These are phyloP conservation scores for Antedon mediterranea DNA, from an alignment of 53 echinoderm and acorn worm species.

Conservation along the genomic window DNA sequence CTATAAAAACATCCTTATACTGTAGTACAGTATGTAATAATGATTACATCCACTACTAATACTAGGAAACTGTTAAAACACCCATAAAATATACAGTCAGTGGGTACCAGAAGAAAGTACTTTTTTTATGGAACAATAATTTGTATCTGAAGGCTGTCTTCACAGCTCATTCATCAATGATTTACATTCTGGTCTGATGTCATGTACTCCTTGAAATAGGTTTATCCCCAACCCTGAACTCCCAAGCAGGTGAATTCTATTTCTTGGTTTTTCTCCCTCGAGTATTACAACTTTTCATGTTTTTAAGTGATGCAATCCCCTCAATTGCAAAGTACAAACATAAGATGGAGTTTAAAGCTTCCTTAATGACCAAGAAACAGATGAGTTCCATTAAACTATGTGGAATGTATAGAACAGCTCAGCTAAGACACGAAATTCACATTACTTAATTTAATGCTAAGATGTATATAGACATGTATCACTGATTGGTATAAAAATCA, in stretches of 20 bases:
- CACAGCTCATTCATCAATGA: not conserved
- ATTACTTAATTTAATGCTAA: not conserved
- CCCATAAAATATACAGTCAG: no score
- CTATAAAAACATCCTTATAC: no score
- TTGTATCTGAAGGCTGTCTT: not conserved
- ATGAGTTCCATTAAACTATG: not conserved
- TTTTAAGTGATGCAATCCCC: not conserved
- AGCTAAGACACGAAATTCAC: not conserved
- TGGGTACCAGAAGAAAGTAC: no score
- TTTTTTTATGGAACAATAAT: not conserved
- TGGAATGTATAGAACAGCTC: not conserved
- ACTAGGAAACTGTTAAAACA: no score
- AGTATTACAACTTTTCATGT: not conserved
- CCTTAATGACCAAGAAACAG: not conserved
- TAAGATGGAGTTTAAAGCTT: not conserved
- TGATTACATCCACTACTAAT: no score
- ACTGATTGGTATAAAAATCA: no score
- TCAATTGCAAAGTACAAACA: not conserved
- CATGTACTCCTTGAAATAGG: not conserved
- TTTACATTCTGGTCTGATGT: not conserved
- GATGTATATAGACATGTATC: no score
- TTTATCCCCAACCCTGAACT: conserved; percentile 1
- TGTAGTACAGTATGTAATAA: no score
- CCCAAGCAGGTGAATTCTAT: not conserved
- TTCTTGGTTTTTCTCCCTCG: not conserved